phyloP scores from a whole-genome alignment of 2,113 vertebrate species.

The Leptobrachium leishanense region DNA sequence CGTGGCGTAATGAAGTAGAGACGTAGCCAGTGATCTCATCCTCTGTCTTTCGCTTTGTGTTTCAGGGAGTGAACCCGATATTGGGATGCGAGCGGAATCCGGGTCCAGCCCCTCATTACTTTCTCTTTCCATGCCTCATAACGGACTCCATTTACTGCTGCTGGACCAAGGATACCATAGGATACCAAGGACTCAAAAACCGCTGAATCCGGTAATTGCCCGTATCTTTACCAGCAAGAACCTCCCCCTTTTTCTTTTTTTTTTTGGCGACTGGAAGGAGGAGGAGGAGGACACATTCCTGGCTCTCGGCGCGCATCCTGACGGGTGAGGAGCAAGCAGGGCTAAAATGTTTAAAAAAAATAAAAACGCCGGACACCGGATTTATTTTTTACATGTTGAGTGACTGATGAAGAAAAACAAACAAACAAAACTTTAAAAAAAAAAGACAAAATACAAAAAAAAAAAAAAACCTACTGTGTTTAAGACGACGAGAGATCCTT shows the following conservation, averaged over 20 bases:
- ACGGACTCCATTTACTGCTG: constrained; percentile 39
- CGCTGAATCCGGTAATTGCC: constrained; percentile 26
- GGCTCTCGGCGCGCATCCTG: constrained; percentile 4
- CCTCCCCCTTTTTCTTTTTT: background rate
- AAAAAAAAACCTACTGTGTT: background rate
- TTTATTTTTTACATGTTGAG: constrained; percentile 69
- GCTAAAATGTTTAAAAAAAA: background rate
- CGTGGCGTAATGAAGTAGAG: background rate
- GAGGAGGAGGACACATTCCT: constrained; percentile 33
- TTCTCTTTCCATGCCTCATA: constrained; percentile 31
- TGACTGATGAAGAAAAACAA: constrained; percentile 32
- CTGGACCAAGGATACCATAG: constrained; percentile 43
- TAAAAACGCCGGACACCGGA: constrained; percentile 52
- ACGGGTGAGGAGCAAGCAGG: constrained; percentile 29
- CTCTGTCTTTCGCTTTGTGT: constrained; percentile 8
- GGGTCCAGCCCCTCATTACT: constrained; percentile 10
- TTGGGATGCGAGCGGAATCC: constrained; percentile 19
- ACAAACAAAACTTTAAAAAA: background rate
- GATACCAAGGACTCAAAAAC: constrained; percentile 8
- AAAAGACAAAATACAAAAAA: background rate
- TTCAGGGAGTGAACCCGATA: constrained; percentile 31
- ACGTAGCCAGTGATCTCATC: background rate
- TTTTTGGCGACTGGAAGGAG: background rate
- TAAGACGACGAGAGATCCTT: background rate
- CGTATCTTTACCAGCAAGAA: constrained; percentile 37